Conservation (phyloP, 37 sponge, comb jelly and placozoan genomes). For the Chondrilla cf. caribensis region DNA sequence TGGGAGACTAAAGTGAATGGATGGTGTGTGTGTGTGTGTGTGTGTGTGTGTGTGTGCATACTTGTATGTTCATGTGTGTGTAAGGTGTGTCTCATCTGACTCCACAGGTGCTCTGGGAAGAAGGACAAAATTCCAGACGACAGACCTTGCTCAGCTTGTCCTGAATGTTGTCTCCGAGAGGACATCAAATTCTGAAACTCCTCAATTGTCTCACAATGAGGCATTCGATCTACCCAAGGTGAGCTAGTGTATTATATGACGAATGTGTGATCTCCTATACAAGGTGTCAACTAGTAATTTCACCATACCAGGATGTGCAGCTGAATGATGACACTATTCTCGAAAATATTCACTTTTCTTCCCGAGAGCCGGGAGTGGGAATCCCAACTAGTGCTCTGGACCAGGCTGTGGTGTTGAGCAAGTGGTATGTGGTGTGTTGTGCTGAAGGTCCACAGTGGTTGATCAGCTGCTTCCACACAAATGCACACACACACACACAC, state of each 20-base stretch:
- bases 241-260: not conserved
- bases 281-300: too few species aligned
- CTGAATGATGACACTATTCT: constrained; percentile 77
- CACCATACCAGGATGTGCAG: constrained; percentile 56
- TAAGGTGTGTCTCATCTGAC: not conserved
- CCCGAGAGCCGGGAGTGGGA: not conserved
- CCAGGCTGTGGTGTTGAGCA: constrained; percentile 66
- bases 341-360: constrained; percentile 54
- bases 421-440: constrained; percentile 51
- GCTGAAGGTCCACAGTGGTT: too few species aligned
- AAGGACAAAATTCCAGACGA: constrained; percentile 82
- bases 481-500: too few species aligned
- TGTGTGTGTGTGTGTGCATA: too few species aligned
- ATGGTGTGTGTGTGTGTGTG: too few species aligned
- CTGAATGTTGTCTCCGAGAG: constrained; percentile 33
- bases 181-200: too few species aligned
- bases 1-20: not conserved
- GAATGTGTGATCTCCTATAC: not conserved
- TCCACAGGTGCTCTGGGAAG: constrained; percentile 76
- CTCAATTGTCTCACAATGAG: not conserved
- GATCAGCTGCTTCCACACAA: too few species aligned
- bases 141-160: constrained; percentile 70
- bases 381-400: constrained; percentile 38
- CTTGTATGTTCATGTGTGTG: too few species aligned
- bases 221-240: not conserved